Conservation (phyloP, 2,797 vertebrate genomes). For the Chiroxiphia lanceolata region DNA sequence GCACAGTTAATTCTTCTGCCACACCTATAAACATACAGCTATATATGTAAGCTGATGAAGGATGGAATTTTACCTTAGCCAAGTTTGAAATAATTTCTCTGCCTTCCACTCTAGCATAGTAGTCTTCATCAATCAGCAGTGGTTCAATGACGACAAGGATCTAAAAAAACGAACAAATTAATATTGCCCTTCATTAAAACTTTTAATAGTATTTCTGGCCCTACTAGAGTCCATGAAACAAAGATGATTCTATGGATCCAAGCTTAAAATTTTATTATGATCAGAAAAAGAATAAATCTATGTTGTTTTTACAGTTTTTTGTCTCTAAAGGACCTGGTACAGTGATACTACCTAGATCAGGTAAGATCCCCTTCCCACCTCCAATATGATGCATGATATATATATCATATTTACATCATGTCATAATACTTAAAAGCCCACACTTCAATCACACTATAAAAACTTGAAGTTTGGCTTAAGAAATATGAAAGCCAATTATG, state of each 20-base stretch:
- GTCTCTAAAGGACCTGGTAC: background rate
- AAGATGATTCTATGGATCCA: background rate
- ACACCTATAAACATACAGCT: background rate
- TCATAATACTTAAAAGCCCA: background rate
- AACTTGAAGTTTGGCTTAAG: background rate
- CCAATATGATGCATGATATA: background rate
- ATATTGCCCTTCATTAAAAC: background rate
- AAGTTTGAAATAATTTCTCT: constrained; percentile 99
- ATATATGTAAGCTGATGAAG: background rate
- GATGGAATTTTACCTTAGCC: constrained; percentile 85
- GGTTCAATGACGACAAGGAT: constrained; percentile 99
- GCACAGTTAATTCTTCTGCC: background rate
- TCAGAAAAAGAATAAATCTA: background rate
- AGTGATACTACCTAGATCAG: background rate
- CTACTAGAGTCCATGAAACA: background rate
- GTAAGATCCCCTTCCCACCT: background rate
- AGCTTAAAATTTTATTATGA: background rate
- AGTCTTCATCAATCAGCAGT: constrained; percentile 97
- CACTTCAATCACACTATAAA: background rate
- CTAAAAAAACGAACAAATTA: constrained; percentile 67
- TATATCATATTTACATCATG: background rate
- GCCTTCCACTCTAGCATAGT: constrained; percentile 98
- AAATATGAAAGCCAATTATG: background rate
- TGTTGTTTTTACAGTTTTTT: background rate
- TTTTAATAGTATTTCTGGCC: background rate